Conservation (phyloP, 2,797 vertebrate species). For the Limnodromus scolopaceus region DNA sequence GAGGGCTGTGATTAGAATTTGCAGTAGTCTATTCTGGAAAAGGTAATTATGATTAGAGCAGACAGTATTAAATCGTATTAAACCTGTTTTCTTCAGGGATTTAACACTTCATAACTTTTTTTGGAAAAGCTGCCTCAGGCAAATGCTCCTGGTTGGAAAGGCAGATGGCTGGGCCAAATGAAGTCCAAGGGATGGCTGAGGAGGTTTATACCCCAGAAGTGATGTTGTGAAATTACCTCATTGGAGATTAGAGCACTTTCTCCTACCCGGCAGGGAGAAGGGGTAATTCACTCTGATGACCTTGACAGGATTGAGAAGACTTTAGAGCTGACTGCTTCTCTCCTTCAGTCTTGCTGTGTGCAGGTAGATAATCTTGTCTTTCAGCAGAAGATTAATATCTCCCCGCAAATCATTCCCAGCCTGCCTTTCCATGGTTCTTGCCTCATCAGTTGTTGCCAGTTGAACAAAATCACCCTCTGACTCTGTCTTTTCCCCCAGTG, state of each 20-base stretch:
- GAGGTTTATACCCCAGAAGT: not conserved
- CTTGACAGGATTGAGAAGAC: slow-evolving; percentile 35
- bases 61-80: not conserved
- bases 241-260: slow-evolving; percentile 1
- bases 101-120: not conserved
- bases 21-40: slow-evolving; percentile 7
- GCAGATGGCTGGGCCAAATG: not conserved
- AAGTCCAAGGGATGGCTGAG: not conserved
- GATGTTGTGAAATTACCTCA: not conserved
- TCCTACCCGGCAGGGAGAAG: not conserved
- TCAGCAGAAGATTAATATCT: slow-evolving; percentile 12
- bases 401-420: not conserved
- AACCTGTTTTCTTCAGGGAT: slow-evolving; percentile 44
- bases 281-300: not conserved
- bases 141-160: not conserved
- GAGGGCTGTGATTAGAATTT: slow-evolving; percentile 26
- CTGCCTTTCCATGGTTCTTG: not conserved
- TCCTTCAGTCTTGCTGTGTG: slow-evolving; percentile 5
- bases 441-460: not conserved
- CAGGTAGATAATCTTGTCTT: slow-evolving; percentile 53
- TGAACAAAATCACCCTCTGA: not conserved
- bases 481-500: not conserved
- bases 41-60: slow-evolving; percentile 45
- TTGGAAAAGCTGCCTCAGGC: not conserved
- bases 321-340: slow-evolving; percentile 33